Evolutionary conservation across 2,888 invertebrate species (phyloP).

Genomic region (Muscina levida): DNA sequence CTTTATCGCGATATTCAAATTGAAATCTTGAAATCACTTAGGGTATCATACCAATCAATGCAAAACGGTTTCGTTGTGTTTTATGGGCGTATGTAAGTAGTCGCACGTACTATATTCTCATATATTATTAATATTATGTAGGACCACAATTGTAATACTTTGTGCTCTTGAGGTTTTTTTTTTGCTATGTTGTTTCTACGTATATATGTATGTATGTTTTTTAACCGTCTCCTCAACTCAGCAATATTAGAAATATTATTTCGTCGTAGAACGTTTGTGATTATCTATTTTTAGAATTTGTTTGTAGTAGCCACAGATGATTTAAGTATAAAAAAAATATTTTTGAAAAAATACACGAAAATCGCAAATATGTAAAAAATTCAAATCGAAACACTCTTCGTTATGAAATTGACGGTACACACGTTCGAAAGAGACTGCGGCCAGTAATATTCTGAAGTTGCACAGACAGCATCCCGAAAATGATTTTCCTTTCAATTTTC

Average conservation of each 20-base stretch:
- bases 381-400: slow-evolving; percentile 50
- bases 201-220: too few species aligned
- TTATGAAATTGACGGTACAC: slow-evolving; percentile 66
- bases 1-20: slow-evolving; percentile 4
- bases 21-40: slow-evolving; percentile 25
- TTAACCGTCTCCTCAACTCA: slow-evolving; percentile 24
- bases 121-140: background rate
- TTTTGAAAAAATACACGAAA: slow-evolving; percentile 32
- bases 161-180: background rate
- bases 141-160: background rate
- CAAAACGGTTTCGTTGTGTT: slow-evolving; percentile 8
- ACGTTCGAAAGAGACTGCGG: slow-evolving; percentile 67
- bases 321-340: slow-evolving; percentile 23
- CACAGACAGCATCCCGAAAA: slow-evolving; percentile 64
- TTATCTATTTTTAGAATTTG: slow-evolving; percentile 63
- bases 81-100: slow-evolving; percentile 1
- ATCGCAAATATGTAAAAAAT: slow-evolving; percentile 65
- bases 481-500: slow-evolving; percentile 2
- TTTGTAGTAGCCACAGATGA: slow-evolving; percentile 54
- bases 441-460: slow-evolving; percentile 59
- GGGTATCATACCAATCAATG: slow-evolving; percentile 28
- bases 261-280: slow-evolving; percentile 7
- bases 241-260: slow-evolving; percentile 20
- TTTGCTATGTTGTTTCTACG: background rate
- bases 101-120: background rate